Conservation (phyloP, 35 echinoderm and acorn worm genomes). For the Strongylocentrotus purpuratus region DNA sequence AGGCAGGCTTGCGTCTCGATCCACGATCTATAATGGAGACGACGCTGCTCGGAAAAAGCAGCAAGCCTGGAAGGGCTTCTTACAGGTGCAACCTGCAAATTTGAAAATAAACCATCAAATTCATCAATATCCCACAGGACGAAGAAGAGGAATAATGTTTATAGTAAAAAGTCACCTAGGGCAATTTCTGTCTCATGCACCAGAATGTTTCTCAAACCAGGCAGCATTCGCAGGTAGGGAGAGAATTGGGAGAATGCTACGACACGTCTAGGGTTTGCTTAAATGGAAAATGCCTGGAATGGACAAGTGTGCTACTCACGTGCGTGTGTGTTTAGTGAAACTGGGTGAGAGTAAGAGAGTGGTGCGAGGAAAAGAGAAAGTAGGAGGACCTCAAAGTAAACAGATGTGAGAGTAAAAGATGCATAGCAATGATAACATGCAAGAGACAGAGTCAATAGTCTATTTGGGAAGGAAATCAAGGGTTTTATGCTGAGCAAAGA, state of each 20-base stretch:
- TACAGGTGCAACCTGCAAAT: slow-evolving; percentile 9
- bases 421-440: not conserved
- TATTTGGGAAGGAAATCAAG: not conserved
- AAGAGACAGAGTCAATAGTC: not conserved
- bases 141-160: slow-evolving; percentile 11
- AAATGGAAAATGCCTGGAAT: not conserved
- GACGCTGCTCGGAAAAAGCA: not conserved
- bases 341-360: not conserved
- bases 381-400: not conserved
- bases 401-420: slow-evolving; percentile 10
- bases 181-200: not conserved
- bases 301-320: not conserved
- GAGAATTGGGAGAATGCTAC: not conserved
- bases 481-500: not conserved
- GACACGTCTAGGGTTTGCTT: not conserved
- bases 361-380: not conserved
- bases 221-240: not conserved
- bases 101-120: not conserved
- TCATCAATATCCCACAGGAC: not conserved
- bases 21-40: not conserved
- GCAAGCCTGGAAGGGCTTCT: not conserved
- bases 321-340: not conserved
- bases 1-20: not conserved
- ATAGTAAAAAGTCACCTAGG: not conserved
- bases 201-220: not conserved